These are phyloP conservation scores for Meleagris gallopavo DNA, from an alignment of 2,113 vertebrate species.

Conservation along the genomic window DNA sequence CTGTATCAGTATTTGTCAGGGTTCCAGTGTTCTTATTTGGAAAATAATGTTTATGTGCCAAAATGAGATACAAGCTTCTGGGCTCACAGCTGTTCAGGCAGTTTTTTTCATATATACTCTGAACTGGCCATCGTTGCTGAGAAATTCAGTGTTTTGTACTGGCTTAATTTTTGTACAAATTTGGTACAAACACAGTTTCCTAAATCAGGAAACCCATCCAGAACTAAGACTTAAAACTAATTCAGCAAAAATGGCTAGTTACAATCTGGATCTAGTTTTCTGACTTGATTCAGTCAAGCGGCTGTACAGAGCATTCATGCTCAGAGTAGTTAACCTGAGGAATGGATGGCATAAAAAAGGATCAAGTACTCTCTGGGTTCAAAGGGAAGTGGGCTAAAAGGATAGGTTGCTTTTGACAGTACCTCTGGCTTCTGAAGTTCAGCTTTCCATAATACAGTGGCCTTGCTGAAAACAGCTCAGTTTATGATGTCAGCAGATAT, in stretches of 20 bases:
- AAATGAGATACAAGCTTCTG: neutral
- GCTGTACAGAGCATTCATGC: rapidly evolving
- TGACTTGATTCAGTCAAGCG: neutral
- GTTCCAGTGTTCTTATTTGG: neutral
- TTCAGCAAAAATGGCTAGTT: neutral
- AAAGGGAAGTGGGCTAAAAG: neutral
- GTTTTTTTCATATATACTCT: neutral
- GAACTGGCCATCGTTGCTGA: neutral
- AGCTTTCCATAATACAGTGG: neutral
- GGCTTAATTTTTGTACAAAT: neutral
- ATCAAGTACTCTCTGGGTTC: neutral
- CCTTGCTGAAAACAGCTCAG: neutral
- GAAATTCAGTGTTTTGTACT: neutral
- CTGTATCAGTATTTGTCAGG: neutral
- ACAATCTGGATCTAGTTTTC: neutral
- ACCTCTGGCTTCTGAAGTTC: neutral
- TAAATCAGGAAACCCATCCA: neutral
- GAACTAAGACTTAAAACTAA: neutral
- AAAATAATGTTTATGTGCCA: neutral
- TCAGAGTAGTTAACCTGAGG: neutral
- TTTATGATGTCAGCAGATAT: neutral
- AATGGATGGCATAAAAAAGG: neutral
- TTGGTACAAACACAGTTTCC: neutral
- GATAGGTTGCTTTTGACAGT: neutral
- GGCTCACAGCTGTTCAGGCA: neutral